phyloP scores from a whole-genome alignment of 2,113 vertebrate genomes.

The Sciurus niger region DNA sequence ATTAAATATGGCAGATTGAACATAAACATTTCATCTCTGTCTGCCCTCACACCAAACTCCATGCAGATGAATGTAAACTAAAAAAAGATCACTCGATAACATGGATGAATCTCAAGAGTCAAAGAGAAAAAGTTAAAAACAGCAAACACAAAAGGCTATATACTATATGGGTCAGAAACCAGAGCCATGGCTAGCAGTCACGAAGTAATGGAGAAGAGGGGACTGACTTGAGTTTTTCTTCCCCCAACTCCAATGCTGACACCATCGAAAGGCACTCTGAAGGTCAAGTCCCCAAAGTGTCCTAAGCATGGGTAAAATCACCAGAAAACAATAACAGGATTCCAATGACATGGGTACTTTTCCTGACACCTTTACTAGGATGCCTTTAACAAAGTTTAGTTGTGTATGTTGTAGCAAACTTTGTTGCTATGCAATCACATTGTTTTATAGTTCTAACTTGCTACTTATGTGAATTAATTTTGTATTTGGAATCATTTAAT shows the following conservation, averaged over 20 bases:
- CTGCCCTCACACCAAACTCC: not conserved
- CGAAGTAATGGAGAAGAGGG: not conserved
- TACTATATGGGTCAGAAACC: not conserved
- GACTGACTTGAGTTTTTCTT: not conserved
- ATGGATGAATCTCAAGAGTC: not conserved
- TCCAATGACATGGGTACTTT: not conserved
- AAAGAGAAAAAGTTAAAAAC: constrained; percentile 1
- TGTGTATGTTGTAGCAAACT: not conserved
- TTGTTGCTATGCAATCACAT: not conserved
- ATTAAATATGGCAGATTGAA: constrained; percentile 24
- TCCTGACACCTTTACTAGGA: not conserved
- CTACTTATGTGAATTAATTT: constrained; percentile 7
- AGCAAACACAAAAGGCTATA: not conserved
- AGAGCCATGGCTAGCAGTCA: not conserved
- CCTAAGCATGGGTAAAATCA: not conserved
- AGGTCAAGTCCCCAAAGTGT: not conserved
- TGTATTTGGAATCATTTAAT: constrained; percentile 33
- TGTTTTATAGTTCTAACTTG: not conserved
- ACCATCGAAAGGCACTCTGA: not conserved
- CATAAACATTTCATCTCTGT: constrained; percentile 22
- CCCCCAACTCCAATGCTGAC: not conserved
- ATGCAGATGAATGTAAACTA: not conserved
- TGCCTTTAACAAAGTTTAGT: not conserved
- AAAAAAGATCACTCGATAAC: not conserved
- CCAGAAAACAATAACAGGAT: not conserved